Percentiles rank a stretch among this genome's conserved stretches.
Evolutionary conservation across 2,113 vertebrate genomes (phyloP).

Genomic region (Hemiprocne comata): DNA sequence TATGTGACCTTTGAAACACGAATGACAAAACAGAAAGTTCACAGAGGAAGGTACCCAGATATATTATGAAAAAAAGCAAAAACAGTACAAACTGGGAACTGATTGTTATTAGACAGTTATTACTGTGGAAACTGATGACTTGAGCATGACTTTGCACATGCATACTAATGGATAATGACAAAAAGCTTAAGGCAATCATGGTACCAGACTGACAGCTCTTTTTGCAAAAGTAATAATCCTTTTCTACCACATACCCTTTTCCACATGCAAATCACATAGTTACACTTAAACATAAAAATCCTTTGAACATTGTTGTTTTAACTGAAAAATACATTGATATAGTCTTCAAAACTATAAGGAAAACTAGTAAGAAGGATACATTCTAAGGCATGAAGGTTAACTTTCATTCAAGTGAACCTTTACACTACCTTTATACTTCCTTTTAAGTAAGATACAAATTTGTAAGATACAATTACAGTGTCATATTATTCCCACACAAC

Average conservation of each 20-base stretch:
- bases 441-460: neutral
- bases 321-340: neutral
- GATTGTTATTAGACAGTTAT: neutral
- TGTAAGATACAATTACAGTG: neutral
- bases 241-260: neutral
- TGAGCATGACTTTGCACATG: neutral
- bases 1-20: neutral
- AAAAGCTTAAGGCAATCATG: neutral
- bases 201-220: neutral
- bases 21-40: neutral
- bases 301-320: neutral
- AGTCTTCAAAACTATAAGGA: neutral
- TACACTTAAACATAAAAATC: neutral
- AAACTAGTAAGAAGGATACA: neutral
- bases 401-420: neutral
- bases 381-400: neutral
- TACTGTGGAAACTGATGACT: neutral
- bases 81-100: neutral
- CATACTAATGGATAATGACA: neutral
- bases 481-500: neutral
- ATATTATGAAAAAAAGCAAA: fast-evolving
- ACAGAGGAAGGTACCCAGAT: neutral
- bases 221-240: neutral
- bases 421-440: neutral
- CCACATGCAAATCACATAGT: neutral